phyloP scores from a whole-genome alignment of 2,888 invertebrate species.

The Auanema freiburgensis region DNA sequence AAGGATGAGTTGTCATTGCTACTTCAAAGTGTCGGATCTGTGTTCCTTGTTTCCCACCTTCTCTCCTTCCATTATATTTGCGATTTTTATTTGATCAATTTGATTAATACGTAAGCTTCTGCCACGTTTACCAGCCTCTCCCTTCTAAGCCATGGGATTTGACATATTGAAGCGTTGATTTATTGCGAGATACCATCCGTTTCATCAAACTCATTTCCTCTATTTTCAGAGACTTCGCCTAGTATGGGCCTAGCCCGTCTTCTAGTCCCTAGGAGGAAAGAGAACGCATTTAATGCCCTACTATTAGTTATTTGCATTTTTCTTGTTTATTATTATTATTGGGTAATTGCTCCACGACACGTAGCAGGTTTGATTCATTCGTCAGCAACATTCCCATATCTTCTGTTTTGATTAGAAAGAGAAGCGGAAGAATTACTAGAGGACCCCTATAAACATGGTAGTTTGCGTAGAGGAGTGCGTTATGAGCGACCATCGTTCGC shows the following conservation, averaged over 20 bases:
- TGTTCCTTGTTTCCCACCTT: too few species aligned
- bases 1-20: too few species aligned
- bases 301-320: slow-evolving; percentile 13
- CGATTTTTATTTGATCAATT: too few species aligned
- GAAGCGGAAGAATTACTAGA: slow-evolving; percentile 3
- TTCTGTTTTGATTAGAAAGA: background rate
- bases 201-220: background rate
- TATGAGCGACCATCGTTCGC: background rate
- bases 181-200: too few species aligned
- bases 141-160: too few species aligned
- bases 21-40: too few species aligned
- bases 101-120: too few species aligned
- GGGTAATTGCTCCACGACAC: background rate
- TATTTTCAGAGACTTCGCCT: background rate
- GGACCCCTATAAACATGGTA: background rate
- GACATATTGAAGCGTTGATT: too few species aligned
- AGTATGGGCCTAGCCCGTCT: slow-evolving; percentile 8
- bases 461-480: background rate
- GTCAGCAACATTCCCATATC: background rate
- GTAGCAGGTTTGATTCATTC: slow-evolving; percentile 1
- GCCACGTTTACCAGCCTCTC: too few species aligned
- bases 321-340: slow-evolving; percentile 9
- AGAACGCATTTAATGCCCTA: slow-evolving; percentile 15
- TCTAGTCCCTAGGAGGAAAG: slow-evolving; percentile 20
- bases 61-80: too few species aligned